A percentile compares a stretch with the other conserved stretches of the same genome.
These are phyloP conservation scores for Neosilurus hyrtlii DNA, from an alignment of 2,797 vertebrate species.

Conservation along the genomic window DNA sequence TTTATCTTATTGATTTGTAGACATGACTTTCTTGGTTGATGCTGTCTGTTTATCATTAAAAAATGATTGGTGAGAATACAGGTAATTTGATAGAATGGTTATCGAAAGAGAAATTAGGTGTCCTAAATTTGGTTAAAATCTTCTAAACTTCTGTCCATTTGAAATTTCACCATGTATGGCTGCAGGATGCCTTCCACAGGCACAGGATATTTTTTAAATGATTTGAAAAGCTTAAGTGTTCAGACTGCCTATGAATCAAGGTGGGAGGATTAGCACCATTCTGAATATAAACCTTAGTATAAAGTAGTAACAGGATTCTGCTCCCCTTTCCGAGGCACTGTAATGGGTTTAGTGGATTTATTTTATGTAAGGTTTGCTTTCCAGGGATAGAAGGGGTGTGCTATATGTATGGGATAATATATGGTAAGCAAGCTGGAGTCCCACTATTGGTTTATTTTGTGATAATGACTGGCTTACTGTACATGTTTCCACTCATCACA, in stretches of 20 bases:
- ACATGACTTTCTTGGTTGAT: not conserved
- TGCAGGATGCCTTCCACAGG: conserved; percentile 2
- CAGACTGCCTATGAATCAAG: conserved; percentile 1
- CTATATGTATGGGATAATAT: too few species aligned
- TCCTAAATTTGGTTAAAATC: conserved; percentile 50
- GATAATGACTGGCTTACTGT: too few species aligned
- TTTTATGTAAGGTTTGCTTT: conserved; percentile 27
- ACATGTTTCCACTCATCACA: too few species aligned
- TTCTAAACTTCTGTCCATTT: conserved; percentile 46
- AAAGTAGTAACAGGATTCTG: conserved; percentile 38
- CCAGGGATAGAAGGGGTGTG: not conserved
- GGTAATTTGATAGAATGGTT: conserved; percentile 59
- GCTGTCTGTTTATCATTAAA: conserved; percentile 43
- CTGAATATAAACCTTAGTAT: not conserved
- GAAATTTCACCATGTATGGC: conserved; percentile 29
- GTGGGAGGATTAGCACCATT: conserved; percentile 39
- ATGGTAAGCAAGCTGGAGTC: too few species aligned
- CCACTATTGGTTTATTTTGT: too few species aligned
- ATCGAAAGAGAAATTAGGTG: conserved; percentile 48
- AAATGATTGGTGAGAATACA: conserved; percentile 56
- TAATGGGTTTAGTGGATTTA: conserved; percentile 49
- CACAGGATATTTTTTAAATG: not conserved
- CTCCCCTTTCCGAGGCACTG: conserved; percentile 4
- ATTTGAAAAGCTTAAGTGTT: conserved; percentile 7
- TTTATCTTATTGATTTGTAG: not conserved